A percentile compares a stretch with the other conserved stretches of the same genome.
Conservation (phyloP, 2,888 invertebrate genomes). For the Labia minor region DNA sequence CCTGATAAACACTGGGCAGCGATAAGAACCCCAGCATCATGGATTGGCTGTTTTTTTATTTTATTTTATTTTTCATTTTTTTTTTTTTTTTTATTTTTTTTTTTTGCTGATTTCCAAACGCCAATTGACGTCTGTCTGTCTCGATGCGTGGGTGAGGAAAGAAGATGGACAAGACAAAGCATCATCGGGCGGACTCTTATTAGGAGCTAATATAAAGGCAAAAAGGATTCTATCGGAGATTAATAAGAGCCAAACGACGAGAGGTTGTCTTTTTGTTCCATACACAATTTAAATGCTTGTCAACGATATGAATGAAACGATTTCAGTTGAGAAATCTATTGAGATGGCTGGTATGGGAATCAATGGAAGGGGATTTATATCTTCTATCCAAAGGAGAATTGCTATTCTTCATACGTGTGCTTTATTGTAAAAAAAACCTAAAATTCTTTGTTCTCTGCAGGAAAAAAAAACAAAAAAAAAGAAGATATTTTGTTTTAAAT, state of each 20-base stretch:
- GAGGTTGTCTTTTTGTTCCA: background rate
- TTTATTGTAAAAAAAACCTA: too few relatives aligned
- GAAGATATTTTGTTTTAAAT: too few relatives aligned
- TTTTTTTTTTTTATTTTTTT: background rate
- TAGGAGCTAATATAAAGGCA: conserved; percentile 1
- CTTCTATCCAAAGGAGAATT: background rate
- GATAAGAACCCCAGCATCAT: background rate
- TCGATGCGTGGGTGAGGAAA: background rate
- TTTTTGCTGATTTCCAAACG: background rate
- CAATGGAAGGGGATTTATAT: background rate
- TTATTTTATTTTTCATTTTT: background rate
- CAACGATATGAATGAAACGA: background rate
- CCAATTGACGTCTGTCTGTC: background rate
- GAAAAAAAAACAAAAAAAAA: too few relatives aligned
- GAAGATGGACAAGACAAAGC: conserved; percentile 7
- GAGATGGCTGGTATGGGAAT: background rate
- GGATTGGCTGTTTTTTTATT: background rate
- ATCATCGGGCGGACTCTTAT: conserved; percentile 6
- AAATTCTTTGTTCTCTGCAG: too few relatives aligned
- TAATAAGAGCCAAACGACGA: background rate
- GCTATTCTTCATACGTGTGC: too few relatives aligned
- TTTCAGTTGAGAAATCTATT: background rate
- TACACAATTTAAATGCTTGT: conserved; percentile 13
- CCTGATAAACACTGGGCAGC: background rate
- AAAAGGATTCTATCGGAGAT: background rate